A percentile compares a stretch with the other conserved stretches of the same genome.
Conservation (phyloP, 2,113 vertebrate species). For the Dipodomys spectabilis region DNA sequence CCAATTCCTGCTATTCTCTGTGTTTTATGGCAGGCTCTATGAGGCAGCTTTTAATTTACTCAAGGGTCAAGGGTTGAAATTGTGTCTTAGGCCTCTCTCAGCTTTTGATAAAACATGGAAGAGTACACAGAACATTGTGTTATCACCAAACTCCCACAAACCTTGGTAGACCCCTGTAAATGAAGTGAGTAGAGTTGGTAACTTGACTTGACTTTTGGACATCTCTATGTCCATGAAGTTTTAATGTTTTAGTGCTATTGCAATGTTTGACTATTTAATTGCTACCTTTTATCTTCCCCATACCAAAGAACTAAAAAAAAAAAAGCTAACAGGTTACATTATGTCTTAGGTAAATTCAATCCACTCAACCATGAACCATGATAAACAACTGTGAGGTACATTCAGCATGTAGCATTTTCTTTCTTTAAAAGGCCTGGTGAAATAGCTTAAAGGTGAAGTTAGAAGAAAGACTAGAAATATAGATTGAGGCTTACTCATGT, state of each 20-base stretch:
- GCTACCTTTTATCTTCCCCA: background rate
- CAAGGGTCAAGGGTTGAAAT: background rate
- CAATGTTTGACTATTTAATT: conserved; percentile 67
- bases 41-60: conserved; percentile 57
- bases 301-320: conserved; percentile 53
- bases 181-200: background rate
- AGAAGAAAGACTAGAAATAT: conserved; percentile 44
- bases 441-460: conserved; percentile 18
- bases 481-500: background rate
- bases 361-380: background rate
- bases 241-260: conserved; percentile 48
- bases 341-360: conserved; percentile 27
- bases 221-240: background rate
- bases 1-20: background rate
- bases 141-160: rapidly evolving
- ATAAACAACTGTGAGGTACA: background rate
- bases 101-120: background rate
- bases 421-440: background rate
- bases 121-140: background rate
- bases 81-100: background rate
- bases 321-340: conserved; percentile 45
- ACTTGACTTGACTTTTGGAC: conserved; percentile 56
- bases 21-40: background rate
- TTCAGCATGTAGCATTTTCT: background rate
- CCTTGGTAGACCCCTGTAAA: background rate